Base-by-base conservation (phyloP, 2,797 vertebrate species). In the Triplophysa yarkandensis region DNA sequence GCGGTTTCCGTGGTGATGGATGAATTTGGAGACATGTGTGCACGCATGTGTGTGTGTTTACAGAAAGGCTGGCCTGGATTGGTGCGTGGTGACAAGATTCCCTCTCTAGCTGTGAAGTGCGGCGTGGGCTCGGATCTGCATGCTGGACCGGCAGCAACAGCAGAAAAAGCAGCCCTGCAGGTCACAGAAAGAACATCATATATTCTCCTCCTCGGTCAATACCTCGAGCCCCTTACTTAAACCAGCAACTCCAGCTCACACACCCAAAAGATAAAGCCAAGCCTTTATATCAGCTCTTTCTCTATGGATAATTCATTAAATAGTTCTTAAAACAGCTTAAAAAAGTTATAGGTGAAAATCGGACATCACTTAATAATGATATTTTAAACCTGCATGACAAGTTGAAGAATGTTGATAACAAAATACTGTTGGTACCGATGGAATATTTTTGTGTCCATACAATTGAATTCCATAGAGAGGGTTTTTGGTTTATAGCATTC, bases 1-100 rank as follows among this genome's bases (percentile, higher is more conserved):
- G 90, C 88, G 52, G 77, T 89, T 90, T 89, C 87, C 85, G 86
- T 86, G 85, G 87, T 92, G 91, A 93, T 89, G 90, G 90, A 92
- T 92, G 91, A 91, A 90, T 88, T 87, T 90, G 89, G 91, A 89
- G 90, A 88, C 87, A 79, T 87, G 85, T 86, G 82, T 87, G 85
- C 82, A 79, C 83, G 83, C 73, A 77, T 52, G 77, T 52, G 60
- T 68, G 62, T 55, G 69, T 64, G 73, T 63, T 44, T 62, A 61
- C 32, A 55, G 23, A n/a, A 48, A 72, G 58, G 67, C 46, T 75
- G 50, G 74, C 76, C 78, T 74, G 74, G 66, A 80, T 77, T 70
- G 64, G 67, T 80, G 76, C 63, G 36, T 75, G 75, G 79, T 85
- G 83, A 88, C 87, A 89, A 87, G 87, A 91, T 85, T 82, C 82